Evolutionary conservation across 2,797 vertebrate genomes (phyloP), one percentile per base, ranked within the genome.

Genomic region (Rhadinocentrus ornatus): DNA sequence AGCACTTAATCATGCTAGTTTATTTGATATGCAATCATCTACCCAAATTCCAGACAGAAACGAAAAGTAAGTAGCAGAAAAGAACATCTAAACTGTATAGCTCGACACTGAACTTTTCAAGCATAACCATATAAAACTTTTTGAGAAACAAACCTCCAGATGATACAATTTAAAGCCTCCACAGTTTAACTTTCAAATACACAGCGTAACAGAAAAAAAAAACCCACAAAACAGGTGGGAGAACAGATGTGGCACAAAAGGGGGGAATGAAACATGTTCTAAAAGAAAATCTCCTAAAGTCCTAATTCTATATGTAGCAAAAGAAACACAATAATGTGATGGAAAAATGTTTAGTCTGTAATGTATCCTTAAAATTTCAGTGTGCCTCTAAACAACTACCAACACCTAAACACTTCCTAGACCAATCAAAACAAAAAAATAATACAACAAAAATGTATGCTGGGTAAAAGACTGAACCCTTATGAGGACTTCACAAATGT

Each of bases 221-320:
- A 9, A 44, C 3, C 34, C 13, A 27, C 10, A 32, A 73, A 29
- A 65, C 63, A 77, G 56, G 5, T 56, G 46, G 65, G 31, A 66
- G 75, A 52, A 81, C 82, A 86, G 83, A 86, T 84, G 82, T 66
- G 62, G 24, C 78, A 78, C 68, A 80, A 74, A 77, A 65, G 20
- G 8, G 58, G 60, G 62, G 24, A 22, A 58, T 59, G 58, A 69
- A 76, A 77, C 66, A 66, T 71, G 63, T 69, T 75, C 52, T 73
- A 37, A 71, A 71, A 81, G 64, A 56, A 76, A 88, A 83, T 75
- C 76, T 77, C 71, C 64, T 65, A 18, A 46, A 66, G 57, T 48
- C 39, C 60, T 78, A 78, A 88, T 83, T 78, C 68, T 64, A 80
- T 26, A 58, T 31, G 59, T 35, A 48, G 76, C 66, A 84, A 76